A percentile compares a stretch with the other conserved stretches of the same genome.
These are phyloP conservation scores for Watsonalla binaria DNA, from an alignment of 2,888 invertebrate species.

Conservation along the genomic window DNA sequence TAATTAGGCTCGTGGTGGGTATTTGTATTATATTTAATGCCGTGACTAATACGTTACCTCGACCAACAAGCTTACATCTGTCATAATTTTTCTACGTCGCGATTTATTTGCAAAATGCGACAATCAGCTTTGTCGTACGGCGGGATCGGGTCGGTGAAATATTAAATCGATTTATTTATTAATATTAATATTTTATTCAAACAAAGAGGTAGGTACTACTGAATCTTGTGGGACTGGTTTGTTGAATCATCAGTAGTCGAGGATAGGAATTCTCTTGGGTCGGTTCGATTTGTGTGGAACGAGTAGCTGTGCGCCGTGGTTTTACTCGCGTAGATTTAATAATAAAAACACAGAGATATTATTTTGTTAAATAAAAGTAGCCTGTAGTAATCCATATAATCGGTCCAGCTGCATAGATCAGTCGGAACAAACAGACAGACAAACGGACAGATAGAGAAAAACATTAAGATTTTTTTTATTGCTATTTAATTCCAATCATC, in stretches of 20 bases:
- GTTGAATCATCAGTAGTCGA: conserved; percentile 47
- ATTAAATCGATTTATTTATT: conserved; percentile 59
- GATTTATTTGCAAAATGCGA: conserved; percentile 66
- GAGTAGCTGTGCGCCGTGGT: not conserved
- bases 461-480: too few relatives aligned
- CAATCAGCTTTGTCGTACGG: conserved; percentile 61
- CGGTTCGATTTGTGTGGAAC: conserved; percentile 2
- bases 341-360: too few relatives aligned
- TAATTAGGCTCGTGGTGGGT: conserved; percentile 55
- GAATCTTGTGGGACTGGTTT: conserved; percentile 34
- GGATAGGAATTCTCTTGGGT: conserved; percentile 41
- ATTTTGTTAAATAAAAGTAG: conserved; percentile 9
- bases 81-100: conserved; percentile 78
- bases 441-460: too few relatives aligned
- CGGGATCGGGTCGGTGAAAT: conserved; percentile 41
- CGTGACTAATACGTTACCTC: conserved; percentile 60
- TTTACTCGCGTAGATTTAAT: too few relatives aligned
- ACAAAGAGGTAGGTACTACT: conserved; percentile 40
- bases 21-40: conserved; percentile 66
- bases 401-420: conserved; percentile 40
- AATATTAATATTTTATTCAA: conserved; percentile 38
- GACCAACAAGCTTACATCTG: conserved; percentile 58
- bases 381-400: conserved; percentile 48
- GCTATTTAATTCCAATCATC: too few relatives aligned
- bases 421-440: conserved; percentile 31